Evolutionary conservation across 2,888 invertebrate species (phyloP).

Genomic region (Pyrgus malvae): DNA sequence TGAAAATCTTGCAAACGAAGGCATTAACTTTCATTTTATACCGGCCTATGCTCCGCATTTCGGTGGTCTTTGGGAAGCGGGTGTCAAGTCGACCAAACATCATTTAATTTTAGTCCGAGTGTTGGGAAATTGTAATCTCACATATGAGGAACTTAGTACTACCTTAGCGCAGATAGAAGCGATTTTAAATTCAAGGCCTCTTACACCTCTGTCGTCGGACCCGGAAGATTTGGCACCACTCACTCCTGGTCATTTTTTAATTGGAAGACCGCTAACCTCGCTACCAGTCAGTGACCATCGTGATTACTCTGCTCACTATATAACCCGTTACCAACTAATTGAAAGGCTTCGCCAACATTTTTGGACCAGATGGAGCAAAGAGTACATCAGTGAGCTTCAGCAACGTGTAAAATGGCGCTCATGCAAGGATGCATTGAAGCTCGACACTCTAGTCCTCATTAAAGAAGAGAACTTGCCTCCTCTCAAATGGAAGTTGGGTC

Average conservation of each 20-base stretch:
- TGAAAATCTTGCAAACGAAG: constrained; percentile 16
- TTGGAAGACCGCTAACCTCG: constrained; percentile 31
- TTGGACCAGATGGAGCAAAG: constrained; percentile 13
- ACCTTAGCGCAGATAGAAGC: constrained; percentile 32
- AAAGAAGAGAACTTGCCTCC: constrained; percentile 17
- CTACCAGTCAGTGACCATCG: constrained; percentile 3
- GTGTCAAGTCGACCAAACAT: constrained; percentile 28
- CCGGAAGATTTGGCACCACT: constrained; percentile 28
- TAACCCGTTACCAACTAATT: constrained; percentile 10
- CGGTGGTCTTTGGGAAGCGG: constrained; percentile 26
- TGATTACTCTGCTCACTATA: not conserved
- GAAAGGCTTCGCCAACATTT: constrained; percentile 20
- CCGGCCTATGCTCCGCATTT: constrained; percentile 32
- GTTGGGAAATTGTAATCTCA: constrained; percentile 32
- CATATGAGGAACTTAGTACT: constrained; percentile 33
- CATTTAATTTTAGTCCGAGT: constrained; percentile 26
- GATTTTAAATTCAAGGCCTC: constrained; percentile 33
- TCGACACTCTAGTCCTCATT: constrained; percentile 2
- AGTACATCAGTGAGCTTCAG: constrained; percentile 8
- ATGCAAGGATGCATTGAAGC: not conserved
- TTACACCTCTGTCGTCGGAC: constrained; percentile 31
- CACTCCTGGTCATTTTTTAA: constrained; percentile 34
- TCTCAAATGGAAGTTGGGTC: constrained; percentile 20
- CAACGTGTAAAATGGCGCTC: constrained; percentile 14
- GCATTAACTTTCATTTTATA: constrained; percentile 27